Base-by-base conservation (phyloP, 2,888 invertebrate genomes). In the Acrobasis repandana region DNA sequence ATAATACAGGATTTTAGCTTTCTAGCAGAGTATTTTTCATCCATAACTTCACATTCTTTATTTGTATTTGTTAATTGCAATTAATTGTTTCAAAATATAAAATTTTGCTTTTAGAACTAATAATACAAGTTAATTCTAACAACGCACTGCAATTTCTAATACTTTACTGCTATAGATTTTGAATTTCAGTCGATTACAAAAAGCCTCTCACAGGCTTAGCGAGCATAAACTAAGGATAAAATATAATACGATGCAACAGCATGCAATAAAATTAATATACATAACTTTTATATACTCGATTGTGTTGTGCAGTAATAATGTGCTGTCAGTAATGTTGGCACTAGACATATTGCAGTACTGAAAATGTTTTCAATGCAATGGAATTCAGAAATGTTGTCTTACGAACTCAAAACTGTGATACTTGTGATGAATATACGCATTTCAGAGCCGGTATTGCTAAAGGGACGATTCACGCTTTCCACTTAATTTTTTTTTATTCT, bases 211-310 rank as follows among this genome's bases (percentile, higher is more conserved):
- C 38, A 69, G 69, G 61, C 52, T 67, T 69, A 46, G 65, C 58
- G 43, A 70, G 79, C 64, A 69, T 71, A 81, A 80, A 80, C 77
- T 79, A 81, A 79, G 73, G 76, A 86, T 86, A 88, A 83, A 88
- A 90, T 88, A 90, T 83, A 79, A 78, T 83, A 85, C 75, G 73
- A 83, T 83, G 80, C 86, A 90, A 91, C 88, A 90, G 83, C 85
- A 86, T 84, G 82, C 82, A 83, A 89, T 89, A 90, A 88, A 90
- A 88, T 87, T 83, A 84, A 85, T 83, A 79, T 68, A 74, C 77
- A 79, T 73, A 88, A 90, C 86, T 80, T 76, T 80, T 74, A 79
- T 83, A 82, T 74, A 78, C 72, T 72, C 71, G 79, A 79, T 56
- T 70, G 80, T 70, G 80, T 85, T 86, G 85, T 89, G 85, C 86